Percentiles rank a stretch among this genome's conserved stretches.
These are phyloP conservation scores for Aphidius colemani DNA, from an alignment of 2,888 invertebrate genomes.

Conservation along the genomic window DNA sequence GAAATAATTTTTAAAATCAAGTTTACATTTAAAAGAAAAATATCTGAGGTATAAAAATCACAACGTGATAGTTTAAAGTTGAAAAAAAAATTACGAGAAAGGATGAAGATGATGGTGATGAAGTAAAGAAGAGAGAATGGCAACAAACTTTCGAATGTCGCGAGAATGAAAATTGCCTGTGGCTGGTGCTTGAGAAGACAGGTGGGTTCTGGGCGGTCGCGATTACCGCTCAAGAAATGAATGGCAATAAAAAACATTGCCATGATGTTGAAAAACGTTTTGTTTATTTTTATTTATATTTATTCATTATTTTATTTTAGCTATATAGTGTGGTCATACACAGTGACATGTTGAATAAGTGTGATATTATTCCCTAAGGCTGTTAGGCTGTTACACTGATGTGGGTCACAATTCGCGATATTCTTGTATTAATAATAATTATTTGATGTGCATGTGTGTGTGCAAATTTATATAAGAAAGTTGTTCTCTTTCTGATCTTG, in stretches of 20 bases:
- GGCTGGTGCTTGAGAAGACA: not conserved
- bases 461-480: slow-evolving; percentile 5
- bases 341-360: not conserved
- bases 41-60: too few species aligned
- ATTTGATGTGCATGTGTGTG: too few species aligned
- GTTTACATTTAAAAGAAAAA: not conserved
- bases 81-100: slow-evolving; percentile 13
- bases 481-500: slow-evolving; percentile 2
- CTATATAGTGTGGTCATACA: not conserved
- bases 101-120: slow-evolving; percentile 31
- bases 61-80: not conserved
- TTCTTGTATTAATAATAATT: too few species aligned
- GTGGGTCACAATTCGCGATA: too few species aligned
- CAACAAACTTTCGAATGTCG: slow-evolving; percentile 39
- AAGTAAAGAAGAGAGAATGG: slow-evolving; percentile 23
- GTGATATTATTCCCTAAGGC: too few species aligned
- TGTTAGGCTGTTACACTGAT: too few species aligned
- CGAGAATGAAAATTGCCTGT: too few species aligned
- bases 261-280: not conserved
- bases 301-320: not conserved
- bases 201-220: not conserved
- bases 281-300: slow-evolving; percentile 3
- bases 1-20: too few species aligned
- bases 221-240: not conserved
- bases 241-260: not conserved